phyloP scores from a whole-genome alignment of 2,797 vertebrate species.

The Sus cebifrons region DNA sequence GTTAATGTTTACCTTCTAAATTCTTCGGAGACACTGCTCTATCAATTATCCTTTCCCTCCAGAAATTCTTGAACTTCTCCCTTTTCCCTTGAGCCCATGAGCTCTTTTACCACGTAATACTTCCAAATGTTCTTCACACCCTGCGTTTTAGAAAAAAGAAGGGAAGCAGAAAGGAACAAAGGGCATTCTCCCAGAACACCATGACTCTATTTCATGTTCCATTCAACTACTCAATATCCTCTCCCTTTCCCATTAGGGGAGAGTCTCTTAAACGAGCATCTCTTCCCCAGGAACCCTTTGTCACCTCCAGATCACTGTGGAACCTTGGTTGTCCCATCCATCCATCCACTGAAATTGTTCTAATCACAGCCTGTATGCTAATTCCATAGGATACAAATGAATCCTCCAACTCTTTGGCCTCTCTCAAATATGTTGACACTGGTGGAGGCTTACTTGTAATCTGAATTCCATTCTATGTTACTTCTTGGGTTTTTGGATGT shows the following conservation, averaged over 20 bases:
- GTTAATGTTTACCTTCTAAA: background rate
- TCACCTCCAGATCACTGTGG: background rate
- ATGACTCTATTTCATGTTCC: background rate
- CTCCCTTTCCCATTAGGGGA: background rate
- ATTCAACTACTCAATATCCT: background rate
- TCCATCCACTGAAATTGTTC: background rate
- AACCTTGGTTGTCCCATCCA: background rate
- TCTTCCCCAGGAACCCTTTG: background rate
- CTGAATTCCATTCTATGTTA: background rate
- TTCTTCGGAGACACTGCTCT: background rate
- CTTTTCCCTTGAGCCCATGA: background rate
- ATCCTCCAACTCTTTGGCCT: background rate
- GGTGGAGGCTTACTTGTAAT: background rate
- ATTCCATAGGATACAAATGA: background rate
- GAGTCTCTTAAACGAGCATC: background rate
- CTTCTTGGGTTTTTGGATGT: background rate
- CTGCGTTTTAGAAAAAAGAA: background rate
- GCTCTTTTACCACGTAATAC: background rate
- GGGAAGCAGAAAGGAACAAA: background rate
- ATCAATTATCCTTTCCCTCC: background rate
- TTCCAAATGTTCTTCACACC: background rate
- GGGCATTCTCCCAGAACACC: fast-evolving
- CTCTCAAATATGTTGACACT: background rate
- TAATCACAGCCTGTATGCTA: background rate
- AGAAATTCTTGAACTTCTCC: background rate